Evolutionary conservation across 2,888 invertebrate species (phyloP).

Genomic region (Ormyrus labotus): DNA sequence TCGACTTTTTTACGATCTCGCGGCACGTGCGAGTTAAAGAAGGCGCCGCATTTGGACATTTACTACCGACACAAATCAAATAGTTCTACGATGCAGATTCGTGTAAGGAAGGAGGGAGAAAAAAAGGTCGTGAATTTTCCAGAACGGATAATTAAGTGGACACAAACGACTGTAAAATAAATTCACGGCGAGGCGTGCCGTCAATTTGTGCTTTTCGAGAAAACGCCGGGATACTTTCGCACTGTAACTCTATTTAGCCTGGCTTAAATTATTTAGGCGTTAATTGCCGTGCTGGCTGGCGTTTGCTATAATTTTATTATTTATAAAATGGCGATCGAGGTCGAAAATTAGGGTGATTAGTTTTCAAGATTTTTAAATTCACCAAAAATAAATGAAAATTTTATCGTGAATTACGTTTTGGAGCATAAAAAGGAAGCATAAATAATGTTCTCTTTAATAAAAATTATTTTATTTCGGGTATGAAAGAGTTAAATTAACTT

Average conservation of each 20-base stretch:
- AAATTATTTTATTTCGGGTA: no score
- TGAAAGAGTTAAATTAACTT: no score
- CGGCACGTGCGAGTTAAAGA: neutral
- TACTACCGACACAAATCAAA: conserved; percentile 30
- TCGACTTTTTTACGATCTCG: conserved; percentile 15
- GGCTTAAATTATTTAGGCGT: conserved; percentile 57
- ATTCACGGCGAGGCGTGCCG: conserved; percentile 15
- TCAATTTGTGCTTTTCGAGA: conserved; percentile 41
- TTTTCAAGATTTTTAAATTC: no score
- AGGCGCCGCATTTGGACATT: conserved; percentile 9
- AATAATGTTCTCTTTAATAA: no score
- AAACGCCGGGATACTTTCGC: neutral
- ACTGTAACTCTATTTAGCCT: conserved; percentile 35
- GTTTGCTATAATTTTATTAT: conserved; percentile 32
- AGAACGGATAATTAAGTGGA: conserved; percentile 48
- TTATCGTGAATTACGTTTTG: neutral
- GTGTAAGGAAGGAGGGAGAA: neutral
- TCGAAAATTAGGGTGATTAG: neutral
- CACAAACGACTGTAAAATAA: conserved; percentile 28
- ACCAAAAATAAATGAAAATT: neutral
- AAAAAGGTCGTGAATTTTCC: conserved; percentile 32
- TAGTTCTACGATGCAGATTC: neutral
- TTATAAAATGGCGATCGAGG: neutral
- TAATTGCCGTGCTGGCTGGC: conserved; percentile 53
- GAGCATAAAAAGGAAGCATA: no score